A percentile compares a stretch with the other conserved stretches of the same genome.
phyloP scores from a whole-genome alignment of 2,888 invertebrate species.

The Drosophila mulleri region DNA sequence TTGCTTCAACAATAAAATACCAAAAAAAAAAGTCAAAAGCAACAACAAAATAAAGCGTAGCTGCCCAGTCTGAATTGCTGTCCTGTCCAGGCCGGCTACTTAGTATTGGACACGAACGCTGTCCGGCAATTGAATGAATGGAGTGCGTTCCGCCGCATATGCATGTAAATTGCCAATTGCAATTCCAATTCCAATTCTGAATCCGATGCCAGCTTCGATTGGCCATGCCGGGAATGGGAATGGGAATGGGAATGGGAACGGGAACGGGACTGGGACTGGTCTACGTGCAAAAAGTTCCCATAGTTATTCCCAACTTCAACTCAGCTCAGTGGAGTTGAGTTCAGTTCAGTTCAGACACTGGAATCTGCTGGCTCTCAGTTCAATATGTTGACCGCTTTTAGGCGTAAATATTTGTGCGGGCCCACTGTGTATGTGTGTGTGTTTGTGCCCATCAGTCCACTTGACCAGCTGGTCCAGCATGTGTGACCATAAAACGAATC shows the following conservation, averaged over 20 bases:
- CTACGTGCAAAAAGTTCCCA: constrained; percentile 21
- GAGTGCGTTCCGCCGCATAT: constrained; percentile 75
- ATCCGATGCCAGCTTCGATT: constrained; percentile 43
- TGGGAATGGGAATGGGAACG: no score
- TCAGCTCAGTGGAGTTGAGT: constrained; percentile 7
- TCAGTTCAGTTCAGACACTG: constrained; percentile 7
- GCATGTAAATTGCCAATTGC: constrained; percentile 77
- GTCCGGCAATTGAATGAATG: constrained; percentile 69
- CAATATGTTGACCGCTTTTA: constrained; percentile 63
- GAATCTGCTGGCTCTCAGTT: constrained; percentile 6
- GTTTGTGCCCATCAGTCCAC: constrained; percentile 17
- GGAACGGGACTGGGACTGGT: not conserved
- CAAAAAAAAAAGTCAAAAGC: constrained; percentile 2
- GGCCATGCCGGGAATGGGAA: constrained; percentile 8
- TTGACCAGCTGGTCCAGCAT: constrained; percentile 25
- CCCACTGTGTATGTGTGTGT: constrained; percentile 18
- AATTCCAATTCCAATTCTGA: constrained; percentile 67
- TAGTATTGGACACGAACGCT: constrained; percentile 59
- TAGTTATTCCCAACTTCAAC: constrained; percentile 27
- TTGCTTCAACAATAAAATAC: constrained; percentile 61
- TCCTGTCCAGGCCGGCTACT: constrained; percentile 44
- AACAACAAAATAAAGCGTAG: not conserved
- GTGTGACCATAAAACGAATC: constrained; percentile 52
- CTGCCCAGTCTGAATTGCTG: not conserved
- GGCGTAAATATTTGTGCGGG: constrained; percentile 70